Conservation (phyloP, 2,797 vertebrate species). For the Sebastes matsubarae region DNA sequence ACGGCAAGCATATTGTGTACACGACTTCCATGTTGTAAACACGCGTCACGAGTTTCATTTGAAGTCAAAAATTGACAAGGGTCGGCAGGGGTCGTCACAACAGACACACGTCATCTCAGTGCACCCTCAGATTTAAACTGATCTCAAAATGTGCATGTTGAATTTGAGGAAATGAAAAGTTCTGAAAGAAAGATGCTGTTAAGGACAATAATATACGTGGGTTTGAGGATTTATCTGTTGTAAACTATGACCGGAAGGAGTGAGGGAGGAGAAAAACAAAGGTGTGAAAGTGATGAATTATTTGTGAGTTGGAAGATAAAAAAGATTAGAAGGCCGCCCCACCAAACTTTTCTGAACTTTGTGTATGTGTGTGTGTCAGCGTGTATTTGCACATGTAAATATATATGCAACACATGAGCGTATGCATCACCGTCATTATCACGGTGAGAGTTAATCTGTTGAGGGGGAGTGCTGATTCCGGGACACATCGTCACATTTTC, state of each 20-base stretch:
- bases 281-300: constrained; percentile 15
- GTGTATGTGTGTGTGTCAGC: neutral
- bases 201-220: neutral
- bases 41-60: no score
- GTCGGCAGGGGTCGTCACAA: neutral
- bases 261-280: constrained; percentile 1
- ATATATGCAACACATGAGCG: constrained; percentile 11
- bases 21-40: no score
- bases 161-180: neutral
- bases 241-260: neutral
- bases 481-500: constrained; percentile 65
- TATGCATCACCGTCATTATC: constrained; percentile 35
- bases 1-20: no score
- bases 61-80: no score
- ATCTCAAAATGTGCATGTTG: neutral
- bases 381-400: neutral
- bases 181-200: neutral
- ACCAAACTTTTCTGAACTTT: constrained; percentile 19
- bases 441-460: constrained; percentile 70
- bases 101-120: neutral
- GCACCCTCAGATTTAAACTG: neutral
- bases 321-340: neutral
- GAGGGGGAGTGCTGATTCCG: constrained; percentile 70
- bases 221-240: constrained; percentile 26
- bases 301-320: neutral